Evolutionary conservation across 2,113 vertebrate species (phyloP).

Genomic region (Coreoperca whiteheadi): DNA sequence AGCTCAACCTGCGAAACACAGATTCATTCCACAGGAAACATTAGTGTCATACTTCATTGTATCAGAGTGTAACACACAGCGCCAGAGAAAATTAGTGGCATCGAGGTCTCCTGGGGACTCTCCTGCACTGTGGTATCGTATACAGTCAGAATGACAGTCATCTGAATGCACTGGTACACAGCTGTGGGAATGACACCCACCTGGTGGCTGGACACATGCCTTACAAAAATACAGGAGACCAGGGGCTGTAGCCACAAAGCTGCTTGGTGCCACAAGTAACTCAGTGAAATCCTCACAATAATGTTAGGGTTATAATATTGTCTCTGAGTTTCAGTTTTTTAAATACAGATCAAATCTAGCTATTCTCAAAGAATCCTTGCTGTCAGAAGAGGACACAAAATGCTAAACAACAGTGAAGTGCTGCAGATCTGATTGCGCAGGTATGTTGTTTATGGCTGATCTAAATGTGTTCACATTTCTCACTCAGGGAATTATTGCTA

Average conservation of each 20-base stretch:
- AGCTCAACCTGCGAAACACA: constrained; percentile 90
- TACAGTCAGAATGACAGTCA: neutral
- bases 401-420: neutral
- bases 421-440: neutral
- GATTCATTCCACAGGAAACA: constrained; percentile 11
- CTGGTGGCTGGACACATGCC: constrained; percentile 53
- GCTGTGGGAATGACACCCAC: constrained; percentile 40
- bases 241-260: neutral
- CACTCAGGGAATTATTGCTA: constrained; percentile 2
- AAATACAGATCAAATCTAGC: neutral
- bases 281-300: neutral
- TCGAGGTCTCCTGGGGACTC: neutral
- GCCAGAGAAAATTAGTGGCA: neutral
- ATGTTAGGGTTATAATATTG: neutral
- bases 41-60: neutral
- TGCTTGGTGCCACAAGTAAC: neutral
- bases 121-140: constrained; percentile 5
- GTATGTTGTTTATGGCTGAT: neutral
- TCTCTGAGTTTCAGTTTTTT: neutral
- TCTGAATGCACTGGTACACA: constrained; percentile 1
- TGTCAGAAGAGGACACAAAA: neutral
- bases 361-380: no score
- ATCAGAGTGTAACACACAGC: neutral
- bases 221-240: constrained; percentile 46
- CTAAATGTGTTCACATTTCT: constrained; percentile 18